Evolutionary conservation across 2,797 vertebrate genomes (phyloP), one percentile per base, ranked within the genome.

Genomic region (Melanotaenia parkinsoni): DNA sequence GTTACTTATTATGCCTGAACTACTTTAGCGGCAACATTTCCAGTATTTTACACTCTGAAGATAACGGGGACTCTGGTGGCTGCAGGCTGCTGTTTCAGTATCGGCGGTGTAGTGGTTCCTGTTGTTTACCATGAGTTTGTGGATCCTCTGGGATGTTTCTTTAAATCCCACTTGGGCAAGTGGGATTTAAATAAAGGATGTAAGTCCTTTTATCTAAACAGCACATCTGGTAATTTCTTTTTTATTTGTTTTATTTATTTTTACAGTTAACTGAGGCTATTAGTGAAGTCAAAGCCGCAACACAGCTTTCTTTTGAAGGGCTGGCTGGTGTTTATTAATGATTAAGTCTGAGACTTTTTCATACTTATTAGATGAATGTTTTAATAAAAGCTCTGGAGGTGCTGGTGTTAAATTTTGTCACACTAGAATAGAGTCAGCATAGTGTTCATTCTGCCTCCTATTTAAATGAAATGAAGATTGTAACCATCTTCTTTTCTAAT

Each of bases 1-100:
- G 86, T 90, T 77, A 76, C 67, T 82, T 89, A 84, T 70, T 82
- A 87, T 9, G 83, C 47, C 76, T 74, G 82, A 74, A 72, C 82
- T 89, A 63, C 84, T 91, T 85, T 82, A 73, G 76, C 74, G 64
- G 79, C 74, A 74, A 83, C 76, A 76, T 88, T 81, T 83, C 53
- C 67, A 72, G 66, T 50, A 73, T 84, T 82, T 84, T 76, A 83
- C 77, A 77, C 83, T 79, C 68, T 73, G 72, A 84, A 80, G 83
- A 84, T 86, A 83, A 86, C 74, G 16, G 74, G 72, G 80, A 66
- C 80, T 88, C 72, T 28, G 45, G 82, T 81, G 84, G 75, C 70
- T 84, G 26, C 53, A 63, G 58, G 60, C 62, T 18, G 63, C 64
- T 63, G 77, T 74, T 83, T 59, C 7, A 72, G 63, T 70, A 63